These are phyloP conservation scores for Miltochrista miniata DNA, from an alignment of 2,888 invertebrate genomes.

Conservation along the genomic window DNA sequence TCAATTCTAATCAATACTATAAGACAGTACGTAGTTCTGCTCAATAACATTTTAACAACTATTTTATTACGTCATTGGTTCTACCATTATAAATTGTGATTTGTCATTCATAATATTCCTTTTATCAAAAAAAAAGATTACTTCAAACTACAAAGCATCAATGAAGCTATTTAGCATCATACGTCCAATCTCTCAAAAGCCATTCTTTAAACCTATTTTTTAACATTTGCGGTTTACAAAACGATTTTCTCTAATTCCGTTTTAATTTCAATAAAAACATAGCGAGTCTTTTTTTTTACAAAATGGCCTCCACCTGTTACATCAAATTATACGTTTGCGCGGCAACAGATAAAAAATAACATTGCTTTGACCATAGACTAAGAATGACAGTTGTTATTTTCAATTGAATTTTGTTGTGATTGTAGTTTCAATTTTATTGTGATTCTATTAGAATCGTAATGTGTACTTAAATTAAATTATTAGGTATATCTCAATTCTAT, in stretches of 20 bases:
- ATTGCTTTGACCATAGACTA: slow-evolving; percentile 24
- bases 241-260: slow-evolving; percentile 67
- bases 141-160: slow-evolving; percentile 21
- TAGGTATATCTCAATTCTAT: slow-evolving; percentile 2
- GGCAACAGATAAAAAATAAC: slow-evolving; percentile 34
- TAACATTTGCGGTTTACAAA: slow-evolving; percentile 67
- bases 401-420: slow-evolving; percentile 14
- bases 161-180: slow-evolving; percentile 33
- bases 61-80: too few species aligned
- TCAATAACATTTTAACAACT: too few species aligned
- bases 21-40: too few species aligned
- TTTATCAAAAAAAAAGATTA: slow-evolving; percentile 24
- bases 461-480: slow-evolving; percentile 1
- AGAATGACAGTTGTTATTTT: slow-evolving; percentile 25
- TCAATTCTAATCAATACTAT: too few species aligned
- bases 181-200: slow-evolving; percentile 30
- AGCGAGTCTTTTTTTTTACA: slow-evolving; percentile 38
- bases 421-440: slow-evolving; percentile 1
- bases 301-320: slow-evolving; percentile 59
- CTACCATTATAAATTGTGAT: too few species aligned
- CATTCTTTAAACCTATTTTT: slow-evolving; percentile 39
- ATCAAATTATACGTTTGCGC: slow-evolving; percentile 48
- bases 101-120: neutral
- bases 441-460: neutral
- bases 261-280: slow-evolving; percentile 68